Evolutionary conservation across 2,888 invertebrate genomes (phyloP).

Genomic region (Phortica magna): DNA sequence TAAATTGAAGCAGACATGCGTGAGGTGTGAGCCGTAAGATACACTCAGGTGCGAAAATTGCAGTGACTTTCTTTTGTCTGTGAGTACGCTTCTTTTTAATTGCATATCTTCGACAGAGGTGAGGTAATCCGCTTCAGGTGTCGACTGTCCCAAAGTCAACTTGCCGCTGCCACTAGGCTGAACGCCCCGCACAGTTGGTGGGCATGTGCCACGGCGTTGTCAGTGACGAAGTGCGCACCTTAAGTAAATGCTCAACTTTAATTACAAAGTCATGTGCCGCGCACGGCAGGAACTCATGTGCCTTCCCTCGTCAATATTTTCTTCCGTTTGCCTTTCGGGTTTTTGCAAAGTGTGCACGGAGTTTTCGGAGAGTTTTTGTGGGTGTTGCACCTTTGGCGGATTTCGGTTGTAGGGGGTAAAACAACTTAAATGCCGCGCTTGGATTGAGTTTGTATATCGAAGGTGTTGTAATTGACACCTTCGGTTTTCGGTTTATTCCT

Average conservation of each 20-base stretch:
- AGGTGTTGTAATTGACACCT: conserved; percentile 20
- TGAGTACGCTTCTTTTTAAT: neutral
- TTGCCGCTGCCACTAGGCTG: neutral
- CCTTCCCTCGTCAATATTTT: neutral
- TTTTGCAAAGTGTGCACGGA: conserved; percentile 17
- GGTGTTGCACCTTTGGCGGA: conserved; percentile 14
- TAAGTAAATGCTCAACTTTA: conserved; percentile 29
- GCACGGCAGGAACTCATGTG: neutral
- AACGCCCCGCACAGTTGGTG: conserved; percentile 15
- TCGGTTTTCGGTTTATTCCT: neutral
- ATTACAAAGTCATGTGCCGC: conserved; percentile 10
- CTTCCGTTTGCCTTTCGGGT: neutral
- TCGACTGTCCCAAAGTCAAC: conserved; percentile 8
- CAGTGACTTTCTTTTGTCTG: neutral
- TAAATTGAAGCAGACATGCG: neutral
- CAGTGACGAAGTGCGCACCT: too few species aligned
- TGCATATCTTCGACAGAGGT: neutral
- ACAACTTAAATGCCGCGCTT: neutral
- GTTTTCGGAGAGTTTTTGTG: neutral
- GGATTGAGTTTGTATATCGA: neutral
- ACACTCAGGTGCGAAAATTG: conserved; percentile 24
- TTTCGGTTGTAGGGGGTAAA: neutral
- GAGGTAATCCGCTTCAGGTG: conserved; percentile 9
- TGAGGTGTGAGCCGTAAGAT: too few species aligned
- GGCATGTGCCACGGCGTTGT: neutral